Conservation (phyloP, 1,140 invertebrate genomes). For the Platyura marginata region DNA sequence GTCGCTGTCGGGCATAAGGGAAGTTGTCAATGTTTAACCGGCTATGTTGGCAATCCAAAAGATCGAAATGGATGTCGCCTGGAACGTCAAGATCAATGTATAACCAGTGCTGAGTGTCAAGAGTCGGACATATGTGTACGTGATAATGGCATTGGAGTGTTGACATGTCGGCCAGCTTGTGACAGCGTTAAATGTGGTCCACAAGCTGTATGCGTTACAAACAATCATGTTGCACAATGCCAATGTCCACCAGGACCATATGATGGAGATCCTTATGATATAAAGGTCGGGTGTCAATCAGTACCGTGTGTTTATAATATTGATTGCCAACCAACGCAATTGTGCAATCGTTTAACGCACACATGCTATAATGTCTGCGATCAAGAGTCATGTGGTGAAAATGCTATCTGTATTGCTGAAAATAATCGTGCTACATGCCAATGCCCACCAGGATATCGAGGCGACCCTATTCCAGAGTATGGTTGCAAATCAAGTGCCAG, state of each 20-base stretch:
- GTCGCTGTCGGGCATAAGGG: conserved; percentile 51
- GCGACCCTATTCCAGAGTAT: conserved; percentile 63
- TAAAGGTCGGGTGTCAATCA: conserved; percentile 46
- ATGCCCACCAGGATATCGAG: conserved; percentile 61
- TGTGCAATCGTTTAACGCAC: conserved; percentile 64
- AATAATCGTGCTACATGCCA: conserved; percentile 63
- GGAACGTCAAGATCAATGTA: conserved; percentile 49
- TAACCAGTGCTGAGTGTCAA: conserved; percentile 58
- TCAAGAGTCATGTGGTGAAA: conserved; percentile 63
- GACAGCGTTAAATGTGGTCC: conserved; percentile 58
- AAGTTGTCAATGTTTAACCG: conserved; percentile 58
- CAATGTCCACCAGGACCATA: conserved; percentile 70
- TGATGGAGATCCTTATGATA: conserved; percentile 65
- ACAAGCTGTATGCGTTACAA: conserved; percentile 64
- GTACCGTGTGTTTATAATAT: conserved; percentile 73
- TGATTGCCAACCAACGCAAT: conserved; percentile 55
- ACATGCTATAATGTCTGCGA: conserved; percentile 66
- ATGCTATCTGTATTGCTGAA: conserved; percentile 74
- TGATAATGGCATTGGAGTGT: conserved; percentile 20
- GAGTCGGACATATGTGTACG: conserved; percentile 56
- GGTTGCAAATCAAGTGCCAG: conserved; percentile 46
- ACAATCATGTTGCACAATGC: conserved; percentile 74
- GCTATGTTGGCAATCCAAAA: conserved; percentile 71
- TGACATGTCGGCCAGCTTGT: conserved; percentile 56
- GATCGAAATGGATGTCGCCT: conserved; percentile 66